Conservation (phyloP, 2,888 invertebrate genomes). For the Branchipolynoe longqiensis region DNA sequence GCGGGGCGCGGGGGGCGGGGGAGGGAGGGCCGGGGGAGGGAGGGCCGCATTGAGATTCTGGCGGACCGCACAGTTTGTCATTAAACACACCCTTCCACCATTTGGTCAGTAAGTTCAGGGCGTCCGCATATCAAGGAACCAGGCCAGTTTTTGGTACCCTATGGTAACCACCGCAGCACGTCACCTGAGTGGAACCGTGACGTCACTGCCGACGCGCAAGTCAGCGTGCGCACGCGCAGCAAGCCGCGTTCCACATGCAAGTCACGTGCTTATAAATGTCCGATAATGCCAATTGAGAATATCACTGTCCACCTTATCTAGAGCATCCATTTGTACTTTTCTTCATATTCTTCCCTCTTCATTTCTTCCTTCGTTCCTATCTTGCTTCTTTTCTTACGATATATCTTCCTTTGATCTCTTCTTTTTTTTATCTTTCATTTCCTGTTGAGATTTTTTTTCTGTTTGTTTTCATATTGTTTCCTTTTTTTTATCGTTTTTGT, state of each 20-base stretch:
- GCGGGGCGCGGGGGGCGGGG: no score
- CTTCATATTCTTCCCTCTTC: neutral
- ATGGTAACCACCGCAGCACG: conserved; percentile 48
- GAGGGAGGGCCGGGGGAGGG: no score
- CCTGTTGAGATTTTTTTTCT: no score
- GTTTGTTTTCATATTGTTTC: neutral
- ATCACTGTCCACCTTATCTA: neutral
- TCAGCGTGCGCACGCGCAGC: neutral
- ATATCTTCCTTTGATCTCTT: no score
- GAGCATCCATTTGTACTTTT: neutral
- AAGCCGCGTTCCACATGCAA: conserved; percentile 18
- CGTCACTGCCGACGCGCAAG: neutral
- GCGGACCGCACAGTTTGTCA: no score
- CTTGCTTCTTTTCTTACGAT: no score
- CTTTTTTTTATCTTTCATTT: no score
- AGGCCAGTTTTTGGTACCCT: conserved; percentile 14
- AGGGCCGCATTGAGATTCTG: no score
- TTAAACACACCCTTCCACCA: conserved; percentile 21
- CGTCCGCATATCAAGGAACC: conserved; percentile 50
- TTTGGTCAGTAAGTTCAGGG: conserved; percentile 44
- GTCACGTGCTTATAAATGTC: conserved; percentile 33
- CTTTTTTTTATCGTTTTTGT: neutral
- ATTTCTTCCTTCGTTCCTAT: neutral
- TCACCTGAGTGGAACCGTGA: conserved; percentile 23
- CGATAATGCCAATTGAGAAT: conserved; percentile 48